phyloP scores from a whole-genome alignment of 2,113 vertebrate genomes.

The Melanostigma gelatinosum region DNA sequence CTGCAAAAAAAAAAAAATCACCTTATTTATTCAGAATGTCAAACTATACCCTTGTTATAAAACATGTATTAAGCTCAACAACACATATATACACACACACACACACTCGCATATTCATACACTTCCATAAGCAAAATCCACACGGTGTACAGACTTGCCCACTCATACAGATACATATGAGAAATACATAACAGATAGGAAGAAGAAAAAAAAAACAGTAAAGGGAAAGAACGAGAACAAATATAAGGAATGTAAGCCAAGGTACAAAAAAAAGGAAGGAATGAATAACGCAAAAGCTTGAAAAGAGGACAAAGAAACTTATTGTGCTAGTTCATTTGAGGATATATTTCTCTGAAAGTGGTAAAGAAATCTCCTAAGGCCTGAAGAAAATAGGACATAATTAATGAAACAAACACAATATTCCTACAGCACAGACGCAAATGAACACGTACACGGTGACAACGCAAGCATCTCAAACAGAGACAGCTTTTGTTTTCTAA shows the following conservation, averaged over 20 bases:
- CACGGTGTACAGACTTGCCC: not conserved
- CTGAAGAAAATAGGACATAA: conserved; percentile 7
- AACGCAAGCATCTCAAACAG: not conserved
- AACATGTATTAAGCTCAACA: not conserved
- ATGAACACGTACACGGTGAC: not conserved
- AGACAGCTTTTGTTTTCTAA: not conserved
- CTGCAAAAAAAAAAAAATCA: not conserved
- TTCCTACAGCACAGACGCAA: not conserved
- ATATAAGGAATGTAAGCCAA: not conserved
- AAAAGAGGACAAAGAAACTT: not conserved
- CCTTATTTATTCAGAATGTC: not conserved
- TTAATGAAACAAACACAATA: conserved; percentile 38
- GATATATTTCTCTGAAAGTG: conserved; percentile 15
- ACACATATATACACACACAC: not conserved
- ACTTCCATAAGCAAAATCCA: not conserved
- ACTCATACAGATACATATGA: not conserved
- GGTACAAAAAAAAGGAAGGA: not conserved
- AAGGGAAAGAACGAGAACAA: not conserved
- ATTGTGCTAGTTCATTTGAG: conserved; percentile 9
- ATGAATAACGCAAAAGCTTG: not conserved
- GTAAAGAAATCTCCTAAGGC: conserved; percentile 15
- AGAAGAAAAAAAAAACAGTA: not conserved
- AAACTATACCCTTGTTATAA: not conserved
- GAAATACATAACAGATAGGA: not conserved
- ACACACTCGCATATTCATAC: not conserved